These are phyloP conservation scores for Monodelphis domestica DNA, from an alignment of 2,797 vertebrate species.

Conservation along the genomic window DNA sequence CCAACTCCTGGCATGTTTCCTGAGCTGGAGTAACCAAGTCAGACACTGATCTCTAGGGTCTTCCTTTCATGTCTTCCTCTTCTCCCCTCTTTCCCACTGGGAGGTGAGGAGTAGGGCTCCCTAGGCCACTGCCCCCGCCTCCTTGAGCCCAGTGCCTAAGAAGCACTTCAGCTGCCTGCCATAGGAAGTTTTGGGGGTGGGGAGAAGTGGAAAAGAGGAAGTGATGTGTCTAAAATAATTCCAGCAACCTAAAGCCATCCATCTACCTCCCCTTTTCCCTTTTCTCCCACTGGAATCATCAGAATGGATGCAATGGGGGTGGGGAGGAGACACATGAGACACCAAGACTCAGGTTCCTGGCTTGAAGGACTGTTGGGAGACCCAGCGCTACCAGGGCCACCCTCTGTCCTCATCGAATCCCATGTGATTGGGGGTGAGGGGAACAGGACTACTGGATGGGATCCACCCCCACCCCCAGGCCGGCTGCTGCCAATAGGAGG, in stretches of 20 bases:
- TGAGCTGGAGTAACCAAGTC: not conserved
- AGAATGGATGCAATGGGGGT: not conserved
- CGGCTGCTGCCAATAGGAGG: not conserved
- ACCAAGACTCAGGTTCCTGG: not conserved
- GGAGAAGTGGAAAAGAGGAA: not conserved
- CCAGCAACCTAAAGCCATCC: not conserved
- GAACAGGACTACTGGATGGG: not conserved
- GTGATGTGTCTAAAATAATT: rapidly evolving
- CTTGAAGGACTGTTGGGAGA: not conserved
- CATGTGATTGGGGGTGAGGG: not conserved
- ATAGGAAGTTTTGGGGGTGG: not conserved
- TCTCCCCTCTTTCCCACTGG: not conserved
- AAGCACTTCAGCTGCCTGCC: not conserved
- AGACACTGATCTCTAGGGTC: slow-evolving; percentile 1
- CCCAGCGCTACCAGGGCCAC: not conserved
- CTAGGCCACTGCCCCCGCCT: not conserved
- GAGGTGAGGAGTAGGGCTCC: not conserved
- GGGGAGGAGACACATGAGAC: not conserved
- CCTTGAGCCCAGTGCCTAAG: not conserved
- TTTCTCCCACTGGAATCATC: not conserved
- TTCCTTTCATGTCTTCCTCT: not conserved
- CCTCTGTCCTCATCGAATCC: not conserved
- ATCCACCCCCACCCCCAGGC: not conserved
- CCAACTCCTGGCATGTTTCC: slow-evolving; percentile 4
- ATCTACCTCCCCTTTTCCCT: slow-evolving; percentile 13